Percentiles rank a stretch among this genome's conserved stretches.
Conservation (phyloP, 2,797 vertebrate genomes). For the Phalloptychus januarius region DNA sequence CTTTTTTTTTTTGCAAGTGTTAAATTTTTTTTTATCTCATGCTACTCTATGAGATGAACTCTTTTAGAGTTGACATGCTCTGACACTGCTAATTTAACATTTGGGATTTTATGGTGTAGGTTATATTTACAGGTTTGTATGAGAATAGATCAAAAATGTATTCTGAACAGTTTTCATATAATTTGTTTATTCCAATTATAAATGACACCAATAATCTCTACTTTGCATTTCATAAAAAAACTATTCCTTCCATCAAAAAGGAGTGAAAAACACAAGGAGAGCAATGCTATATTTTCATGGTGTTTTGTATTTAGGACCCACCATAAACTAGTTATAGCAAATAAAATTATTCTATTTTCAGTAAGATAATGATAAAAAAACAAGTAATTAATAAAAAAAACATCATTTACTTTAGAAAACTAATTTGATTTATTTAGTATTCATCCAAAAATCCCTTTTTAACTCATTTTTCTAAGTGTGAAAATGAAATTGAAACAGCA, state of each 20-base stretch:
- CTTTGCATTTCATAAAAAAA: not conserved
- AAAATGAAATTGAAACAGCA: conserved; percentile 20
- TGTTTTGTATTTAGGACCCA: not conserved
- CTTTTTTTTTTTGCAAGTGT: not conserved
- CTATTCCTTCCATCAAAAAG: not conserved
- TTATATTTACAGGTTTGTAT: too few species aligned
- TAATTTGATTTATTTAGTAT: not conserved
- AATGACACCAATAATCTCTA: not conserved
- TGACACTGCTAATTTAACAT: not conserved
- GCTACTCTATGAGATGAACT: not conserved
- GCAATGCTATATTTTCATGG: not conserved
- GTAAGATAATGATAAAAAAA: not conserved
- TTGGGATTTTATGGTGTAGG: too few species aligned
- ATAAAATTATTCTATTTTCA: not conserved
- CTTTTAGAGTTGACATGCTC: not conserved
- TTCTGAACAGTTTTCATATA: not conserved
- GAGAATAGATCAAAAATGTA: not conserved
- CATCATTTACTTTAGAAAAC: not conserved
- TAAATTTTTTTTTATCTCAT: not conserved
- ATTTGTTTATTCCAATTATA: not conserved
- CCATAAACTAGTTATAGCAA: not conserved
- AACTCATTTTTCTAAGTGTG: not conserved
- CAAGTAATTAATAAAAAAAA: not conserved
- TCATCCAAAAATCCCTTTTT: not conserved
- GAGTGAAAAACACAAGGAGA: not conserved